phyloP scores from a whole-genome alignment of 2,888 invertebrate species.

The Alsophila aescularia region DNA sequence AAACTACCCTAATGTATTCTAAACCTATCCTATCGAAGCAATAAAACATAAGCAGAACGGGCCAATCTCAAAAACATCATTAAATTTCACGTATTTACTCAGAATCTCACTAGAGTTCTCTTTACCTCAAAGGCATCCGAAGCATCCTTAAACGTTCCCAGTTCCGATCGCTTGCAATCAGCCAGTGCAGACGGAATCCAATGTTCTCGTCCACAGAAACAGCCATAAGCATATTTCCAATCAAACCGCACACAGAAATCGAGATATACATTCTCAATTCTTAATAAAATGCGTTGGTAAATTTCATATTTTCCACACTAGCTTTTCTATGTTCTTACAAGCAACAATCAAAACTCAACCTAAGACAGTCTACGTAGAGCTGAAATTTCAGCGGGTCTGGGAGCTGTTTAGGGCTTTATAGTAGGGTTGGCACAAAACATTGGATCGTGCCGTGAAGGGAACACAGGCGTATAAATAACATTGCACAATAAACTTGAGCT shows the following conservation, averaged over 20 bases:
- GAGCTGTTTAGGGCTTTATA: constrained; percentile 37
- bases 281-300: constrained; percentile 80
- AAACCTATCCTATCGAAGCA: neutral
- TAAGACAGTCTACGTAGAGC: neutral
- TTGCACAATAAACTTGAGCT: constrained; percentile 80
- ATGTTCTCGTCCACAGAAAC: constrained; percentile 58
- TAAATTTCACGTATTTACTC: neutral
- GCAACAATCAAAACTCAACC: constrained; percentile 25
- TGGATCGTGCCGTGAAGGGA: constrained; percentile 62
- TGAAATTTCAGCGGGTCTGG: constrained; percentile 4
- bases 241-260: constrained; percentile 71
- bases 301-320: constrained; percentile 46
- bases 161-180: constrained; percentile 58
- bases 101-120: neutral
- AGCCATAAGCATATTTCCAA: constrained; percentile 78
- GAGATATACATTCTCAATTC: constrained; percentile 70
- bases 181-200: constrained; percentile 65
- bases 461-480: constrained; percentile 78
- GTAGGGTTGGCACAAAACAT: constrained; percentile 48
- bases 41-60: neutral
- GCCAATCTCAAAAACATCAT: neutral
- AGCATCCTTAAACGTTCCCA: constrained; percentile 15
- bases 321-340: constrained; percentile 23
- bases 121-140: constrained; percentile 12
- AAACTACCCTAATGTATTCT: too few relatives aligned